A percentile compares a stretch with the other conserved stretches of the same genome.
phyloP scores from a whole-genome alignment of 2,113 vertebrate species.

The Zeus faber region DNA sequence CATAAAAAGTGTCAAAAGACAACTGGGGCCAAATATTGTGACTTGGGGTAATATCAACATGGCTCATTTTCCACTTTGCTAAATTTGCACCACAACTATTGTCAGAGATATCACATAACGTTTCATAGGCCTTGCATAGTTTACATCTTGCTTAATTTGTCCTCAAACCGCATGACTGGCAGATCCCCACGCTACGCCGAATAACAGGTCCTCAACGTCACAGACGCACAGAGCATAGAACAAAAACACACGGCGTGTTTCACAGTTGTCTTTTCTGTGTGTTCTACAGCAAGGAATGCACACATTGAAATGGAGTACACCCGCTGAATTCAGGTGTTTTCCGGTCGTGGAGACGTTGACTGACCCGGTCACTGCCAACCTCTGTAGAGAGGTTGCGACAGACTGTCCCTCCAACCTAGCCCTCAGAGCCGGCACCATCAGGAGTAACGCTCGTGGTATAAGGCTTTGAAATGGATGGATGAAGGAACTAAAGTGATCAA shows the following conservation, averaged over 20 bases:
- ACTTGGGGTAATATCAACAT: constrained; percentile 37
- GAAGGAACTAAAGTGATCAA: not conserved
- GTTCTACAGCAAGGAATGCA: constrained; percentile 37
- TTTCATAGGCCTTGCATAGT: constrained; percentile 45
- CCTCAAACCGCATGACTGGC: constrained; percentile 57
- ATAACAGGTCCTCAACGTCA: constrained; percentile 38
- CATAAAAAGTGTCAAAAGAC: constrained; percentile 38
- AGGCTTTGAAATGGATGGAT: not conserved
- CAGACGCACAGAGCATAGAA: constrained; percentile 33
- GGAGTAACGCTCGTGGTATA: no score
- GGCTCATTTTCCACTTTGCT: constrained; percentile 52
- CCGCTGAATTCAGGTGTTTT: constrained; percentile 34
- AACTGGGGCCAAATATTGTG: constrained; percentile 34
- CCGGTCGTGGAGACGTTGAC: constrained; percentile 11
- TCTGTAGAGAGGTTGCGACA: constrained; percentile 26
- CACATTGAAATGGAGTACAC: constrained; percentile 41
- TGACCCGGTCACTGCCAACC: constrained; percentile 42
- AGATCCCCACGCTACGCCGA: constrained; percentile 45
- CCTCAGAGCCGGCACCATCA: constrained; percentile 38
- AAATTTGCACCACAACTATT: constrained; percentile 54
- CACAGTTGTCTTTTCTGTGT: constrained; percentile 45
- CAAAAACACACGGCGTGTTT: constrained; percentile 42
- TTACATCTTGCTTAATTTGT: constrained; percentile 43
- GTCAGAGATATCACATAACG: constrained; percentile 39
- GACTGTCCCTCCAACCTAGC: constrained; percentile 45